phyloP scores from a whole-genome alignment of 2,888 invertebrate genomes.

The Troides oblongomaculatus region DNA sequence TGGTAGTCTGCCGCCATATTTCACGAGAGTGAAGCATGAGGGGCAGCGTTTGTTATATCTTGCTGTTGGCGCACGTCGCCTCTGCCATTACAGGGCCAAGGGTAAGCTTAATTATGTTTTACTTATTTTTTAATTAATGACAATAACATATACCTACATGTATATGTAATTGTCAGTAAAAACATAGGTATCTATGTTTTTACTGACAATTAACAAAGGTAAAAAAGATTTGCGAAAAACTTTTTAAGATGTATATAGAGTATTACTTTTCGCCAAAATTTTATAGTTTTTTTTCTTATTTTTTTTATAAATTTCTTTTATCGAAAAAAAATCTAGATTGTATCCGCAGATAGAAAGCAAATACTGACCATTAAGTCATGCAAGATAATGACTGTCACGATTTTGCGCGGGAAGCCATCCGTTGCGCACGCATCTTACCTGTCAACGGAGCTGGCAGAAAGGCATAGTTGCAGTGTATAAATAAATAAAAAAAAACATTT shows the following conservation, averaged over 20 bases:
- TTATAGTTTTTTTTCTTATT: background rate
- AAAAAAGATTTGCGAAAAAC: no score
- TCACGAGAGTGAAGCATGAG: constrained; percentile 73
- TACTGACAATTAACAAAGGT: no score
- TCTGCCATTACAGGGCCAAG: constrained; percentile 75
- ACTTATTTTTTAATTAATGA: background rate
- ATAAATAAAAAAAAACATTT: no score
- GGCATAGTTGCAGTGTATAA: background rate
- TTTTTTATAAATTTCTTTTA: background rate
- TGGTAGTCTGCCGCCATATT: constrained; percentile 71
- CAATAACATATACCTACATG: no score
- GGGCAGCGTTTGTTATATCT: constrained; percentile 62
- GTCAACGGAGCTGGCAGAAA: background rate
- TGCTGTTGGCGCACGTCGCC: constrained; percentile 73
- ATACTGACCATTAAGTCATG: constrained; percentile 25
- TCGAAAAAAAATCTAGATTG: constrained; percentile 7
- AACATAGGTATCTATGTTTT: no score
- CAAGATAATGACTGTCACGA: constrained; percentile 14
- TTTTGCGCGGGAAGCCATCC: constrained; percentile 24
- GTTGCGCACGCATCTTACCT: constrained; percentile 19
- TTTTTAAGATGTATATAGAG: no score
- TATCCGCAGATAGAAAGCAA: constrained; percentile 27
- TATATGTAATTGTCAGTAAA: no score
- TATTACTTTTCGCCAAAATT: no score
- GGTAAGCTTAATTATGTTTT: constrained; percentile 46